Evolutionary conservation across 2,113 vertebrate species (phyloP), one percentile per base, ranked within the genome.

Genomic region (Lepus europaeus): DNA sequence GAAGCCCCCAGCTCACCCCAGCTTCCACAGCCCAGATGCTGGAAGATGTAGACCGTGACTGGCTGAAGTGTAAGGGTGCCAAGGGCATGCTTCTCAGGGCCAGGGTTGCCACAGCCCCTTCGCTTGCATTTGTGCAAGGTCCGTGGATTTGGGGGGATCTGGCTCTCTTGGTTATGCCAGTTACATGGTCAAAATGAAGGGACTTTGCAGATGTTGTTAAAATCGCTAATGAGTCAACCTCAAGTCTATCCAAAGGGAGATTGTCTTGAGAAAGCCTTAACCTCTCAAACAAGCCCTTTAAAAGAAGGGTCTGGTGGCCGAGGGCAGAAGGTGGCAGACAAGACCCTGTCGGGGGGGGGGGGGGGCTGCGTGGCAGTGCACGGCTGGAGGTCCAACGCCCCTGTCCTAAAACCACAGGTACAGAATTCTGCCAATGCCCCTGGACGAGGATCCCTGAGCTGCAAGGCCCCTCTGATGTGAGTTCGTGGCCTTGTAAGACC

Each of bases 241-340:
- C 31, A 74, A 79, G 31, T 82, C 87, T 93, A 84, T 61, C 31
- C 19, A 63, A 64, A 78, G 6, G 31, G 20, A 85, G 56, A 78
- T 91, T 73, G 39, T 23, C n/a, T 51, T 33, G 19, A 76, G 36
- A 86, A 16, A 25, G 10, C 51, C 23, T 33, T 39, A 72, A n/a
- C 68, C 68, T 51, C 68, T 83, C 49, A 78, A 16, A 49, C 20
- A n/a, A 76, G 11, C 19, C 39, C 5, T 64, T 90, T 49, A 17
- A 49, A 78, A 70, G 78, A 45, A 23, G 17, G 39, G 27, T 56
- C 81, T 82, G 29, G 73, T 84, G 51, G 23, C 74, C 33, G 80
- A 51, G 39, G 70, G 14, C 1, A 5, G 61, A 61, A 72, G 51
- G 29, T 14, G 1, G 19, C 12, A 22, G 31, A 45, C 9, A 27